Base-by-base conservation (phyloP, 2,888 invertebrate genomes). In the Troglohyphantes excavatus region DNA sequence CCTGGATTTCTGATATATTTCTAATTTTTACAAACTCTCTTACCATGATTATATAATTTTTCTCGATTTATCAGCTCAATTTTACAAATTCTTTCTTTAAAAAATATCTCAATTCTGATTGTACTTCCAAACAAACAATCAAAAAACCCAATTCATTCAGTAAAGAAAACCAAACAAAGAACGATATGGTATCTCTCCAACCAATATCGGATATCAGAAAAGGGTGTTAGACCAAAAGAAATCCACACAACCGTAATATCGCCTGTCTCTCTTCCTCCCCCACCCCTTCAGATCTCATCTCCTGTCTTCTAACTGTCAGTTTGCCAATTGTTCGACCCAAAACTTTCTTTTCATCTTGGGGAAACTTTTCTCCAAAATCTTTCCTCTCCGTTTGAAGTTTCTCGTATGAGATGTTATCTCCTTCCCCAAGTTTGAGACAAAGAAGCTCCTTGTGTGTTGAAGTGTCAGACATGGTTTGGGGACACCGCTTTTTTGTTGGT, bases 321-420 rank as follows among this genome's bases (percentile, higher is more conserved):
- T 82, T 82, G 88, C 88, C 88, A 88, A 76, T 82, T 87, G 87
- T 72, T 76, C 43, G 68, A 53, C n/a, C 76, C 68, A 76, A 53
- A 88, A 76, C 88, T 82, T 46, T 68, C 88, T 75, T 88, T 82
- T 82, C 76, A 39, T 23, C 29, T 17, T 63, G 21, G 27, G 17
- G n/a, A 53, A 46, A 53, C 53, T 53, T 53, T 53, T 79, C 65
- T 79, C 53, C 33, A 19, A 23, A 75, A 76, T 67, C 67, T 68
- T 65, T 53, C 53, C 23, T 33, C 59, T 19, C 76, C 39, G 33
- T n/a, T n/a, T 67, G 53, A 23, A 78, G 73, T 67, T 85, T 73
- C 33, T 39, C 27, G 33, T 26, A 39, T 29, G 2, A 78, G 86
- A 86, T 85, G 6, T 78, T 82, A 86, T 86, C 87, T n/a, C 53